Conservation (phyloP, 2,888 invertebrate species). For the Drosophila siamana region DNA sequence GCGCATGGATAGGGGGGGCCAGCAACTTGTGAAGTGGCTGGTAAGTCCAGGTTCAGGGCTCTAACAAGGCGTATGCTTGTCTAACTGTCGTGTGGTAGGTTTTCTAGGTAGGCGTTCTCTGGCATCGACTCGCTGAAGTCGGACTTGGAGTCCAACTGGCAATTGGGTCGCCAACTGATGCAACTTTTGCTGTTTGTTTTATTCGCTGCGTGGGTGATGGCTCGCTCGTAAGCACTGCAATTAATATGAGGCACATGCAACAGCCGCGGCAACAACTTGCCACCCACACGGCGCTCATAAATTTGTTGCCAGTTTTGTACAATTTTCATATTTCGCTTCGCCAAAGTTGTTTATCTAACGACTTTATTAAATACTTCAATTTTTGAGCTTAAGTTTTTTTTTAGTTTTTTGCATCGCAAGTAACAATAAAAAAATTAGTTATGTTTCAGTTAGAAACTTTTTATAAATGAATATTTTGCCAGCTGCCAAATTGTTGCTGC, state of each 20-base stretch:
- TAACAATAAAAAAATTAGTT: background rate
- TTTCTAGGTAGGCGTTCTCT: slow-evolving; percentile 48
- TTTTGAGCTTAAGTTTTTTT: background rate
- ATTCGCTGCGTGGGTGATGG: slow-evolving; percentile 56
- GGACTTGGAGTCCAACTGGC: slow-evolving; percentile 21
- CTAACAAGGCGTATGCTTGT: slow-evolving; percentile 57
- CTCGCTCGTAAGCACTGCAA: slow-evolving; percentile 61
- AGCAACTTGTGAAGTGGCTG: background rate
- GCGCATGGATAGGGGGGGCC: background rate
- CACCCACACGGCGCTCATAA: slow-evolving; percentile 43
- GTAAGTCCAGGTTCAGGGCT: slow-evolving; percentile 46
- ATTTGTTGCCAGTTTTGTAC: slow-evolving; percentile 18
- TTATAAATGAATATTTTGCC: background rate
- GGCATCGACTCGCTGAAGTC: background rate
- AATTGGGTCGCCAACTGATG: slow-evolving; percentile 62
- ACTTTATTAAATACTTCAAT: background rate
- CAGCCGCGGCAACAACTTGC: slow-evolving; percentile 33
- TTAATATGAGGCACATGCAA: slow-evolving; percentile 65
- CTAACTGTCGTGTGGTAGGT: slow-evolving; percentile 51
- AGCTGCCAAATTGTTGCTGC: background rate
- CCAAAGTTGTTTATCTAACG: background rate
- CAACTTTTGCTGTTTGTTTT: slow-evolving; percentile 57
- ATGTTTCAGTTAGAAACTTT: slow-evolving; percentile 7
- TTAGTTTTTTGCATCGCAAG: background rate
- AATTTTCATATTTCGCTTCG: slow-evolving; percentile 6